Percentiles rank a stretch among this genome's conserved stretches.
Conservation (phyloP, 2,888 invertebrate species). For the Drosophila testacea region DNA sequence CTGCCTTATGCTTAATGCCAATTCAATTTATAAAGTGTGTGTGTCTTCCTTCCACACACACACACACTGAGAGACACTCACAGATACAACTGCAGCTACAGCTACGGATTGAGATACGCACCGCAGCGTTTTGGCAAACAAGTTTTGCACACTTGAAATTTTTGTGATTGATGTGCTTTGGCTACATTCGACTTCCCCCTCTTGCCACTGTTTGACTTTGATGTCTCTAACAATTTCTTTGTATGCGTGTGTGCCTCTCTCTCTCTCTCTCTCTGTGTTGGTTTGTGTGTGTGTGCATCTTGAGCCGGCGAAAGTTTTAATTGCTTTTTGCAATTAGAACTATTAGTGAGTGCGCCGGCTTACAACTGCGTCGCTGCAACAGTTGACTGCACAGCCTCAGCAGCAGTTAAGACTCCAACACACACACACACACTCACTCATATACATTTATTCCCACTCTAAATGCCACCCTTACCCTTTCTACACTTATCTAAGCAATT, state of each 20-base stretch:
- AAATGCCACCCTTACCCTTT: not conserved
- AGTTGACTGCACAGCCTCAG: conserved; percentile 76
- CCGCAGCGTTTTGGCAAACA: conserved; percentile 73
- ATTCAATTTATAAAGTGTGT: conserved; percentile 73
- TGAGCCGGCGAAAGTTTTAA: conserved; percentile 78
- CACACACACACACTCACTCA: not conserved
- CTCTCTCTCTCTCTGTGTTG: conserved; percentile 10
- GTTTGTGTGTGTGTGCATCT: conserved; percentile 57
- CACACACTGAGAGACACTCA: not conserved
- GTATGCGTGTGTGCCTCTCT: conserved; percentile 11
- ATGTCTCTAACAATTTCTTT: conserved; percentile 62
- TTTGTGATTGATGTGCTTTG: conserved; percentile 77
- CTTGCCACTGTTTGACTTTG: conserved; percentile 71
- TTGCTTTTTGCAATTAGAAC: conserved; percentile 81
- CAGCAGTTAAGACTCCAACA: conserved; percentile 51
- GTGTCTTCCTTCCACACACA: conserved; percentile 14
- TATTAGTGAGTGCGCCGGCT: conserved; percentile 75
- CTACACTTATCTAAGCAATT: conserved; percentile 65
- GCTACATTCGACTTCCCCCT: conserved; percentile 54
- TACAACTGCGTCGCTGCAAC: conserved; percentile 71
- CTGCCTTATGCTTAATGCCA: conserved; percentile 75
- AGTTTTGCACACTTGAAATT: conserved; percentile 79
- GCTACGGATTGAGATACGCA: conserved; percentile 54
- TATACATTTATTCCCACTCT: not conserved
- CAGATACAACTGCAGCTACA: conserved; percentile 32